These are phyloP conservation scores for Aptenodytes forsteri DNA, from an alignment of 2,113 vertebrate genomes.

Conservation along the genomic window DNA sequence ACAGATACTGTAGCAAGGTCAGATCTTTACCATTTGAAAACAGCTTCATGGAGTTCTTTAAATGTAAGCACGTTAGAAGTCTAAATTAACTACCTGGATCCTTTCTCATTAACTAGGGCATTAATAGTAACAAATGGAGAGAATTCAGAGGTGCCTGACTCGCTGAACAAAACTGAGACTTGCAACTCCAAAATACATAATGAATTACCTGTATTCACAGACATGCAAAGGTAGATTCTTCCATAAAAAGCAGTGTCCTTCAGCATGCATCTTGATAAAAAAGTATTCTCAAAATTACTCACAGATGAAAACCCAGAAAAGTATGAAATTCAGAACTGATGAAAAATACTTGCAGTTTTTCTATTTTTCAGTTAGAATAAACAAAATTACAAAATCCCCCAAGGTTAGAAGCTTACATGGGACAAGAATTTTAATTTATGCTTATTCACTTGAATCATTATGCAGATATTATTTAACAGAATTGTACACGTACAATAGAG, in stretches of 20 bases:
- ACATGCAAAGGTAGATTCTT: neutral
- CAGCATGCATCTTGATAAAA: neutral
- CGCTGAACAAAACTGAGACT: neutral
- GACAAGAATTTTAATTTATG: neutral
- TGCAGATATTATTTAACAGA: neutral
- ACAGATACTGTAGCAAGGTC: neutral
- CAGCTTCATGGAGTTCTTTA: neutral
- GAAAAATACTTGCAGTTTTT: neutral
- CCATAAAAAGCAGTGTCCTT: neutral
- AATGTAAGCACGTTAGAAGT: neutral
- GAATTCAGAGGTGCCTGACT: neutral
- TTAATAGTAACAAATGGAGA: neutral
- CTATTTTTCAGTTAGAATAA: neutral
- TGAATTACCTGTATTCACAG: neutral
- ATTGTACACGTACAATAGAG: neutral
- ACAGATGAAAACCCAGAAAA: neutral
- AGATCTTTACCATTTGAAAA: neutral
- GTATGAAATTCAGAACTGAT: neutral
- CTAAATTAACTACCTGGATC: neutral
- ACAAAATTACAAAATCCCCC: rapidly evolving
- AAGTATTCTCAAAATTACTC: neutral
- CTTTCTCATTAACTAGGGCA: neutral
- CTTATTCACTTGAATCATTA: neutral
- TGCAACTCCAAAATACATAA: neutral
- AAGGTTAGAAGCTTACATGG: neutral